Evolutionary conservation across 2,888 invertebrate species (phyloP).

Genomic region (Mythimna vitellina): DNA sequence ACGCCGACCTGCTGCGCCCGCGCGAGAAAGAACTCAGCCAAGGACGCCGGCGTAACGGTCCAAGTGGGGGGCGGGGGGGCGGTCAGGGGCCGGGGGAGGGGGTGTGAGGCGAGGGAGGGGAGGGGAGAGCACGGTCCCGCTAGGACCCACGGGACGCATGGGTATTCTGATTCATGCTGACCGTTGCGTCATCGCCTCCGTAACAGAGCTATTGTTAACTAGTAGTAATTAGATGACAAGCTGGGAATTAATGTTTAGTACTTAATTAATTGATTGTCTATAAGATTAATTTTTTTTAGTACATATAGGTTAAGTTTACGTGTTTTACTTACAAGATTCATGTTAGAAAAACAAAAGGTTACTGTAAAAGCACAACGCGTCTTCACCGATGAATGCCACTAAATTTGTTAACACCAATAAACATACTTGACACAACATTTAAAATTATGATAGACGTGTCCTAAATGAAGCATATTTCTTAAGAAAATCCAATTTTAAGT

Average conservation of each 20-base stretch:
- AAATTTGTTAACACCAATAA: conserved; percentile 63
- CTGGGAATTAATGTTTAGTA: background rate
- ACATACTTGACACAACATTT: conserved; percentile 64
- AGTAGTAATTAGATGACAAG: background rate
- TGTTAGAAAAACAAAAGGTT: conserved; percentile 9
- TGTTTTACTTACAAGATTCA: conserved; percentile 14
- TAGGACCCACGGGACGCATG: conserved; percentile 66
- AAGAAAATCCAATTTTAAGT: conserved; percentile 87
- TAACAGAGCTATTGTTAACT: conserved; percentile 2
- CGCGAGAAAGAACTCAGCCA: conserved; percentile 90
- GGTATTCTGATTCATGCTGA: conserved; percentile 46
- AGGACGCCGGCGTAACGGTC: conserved; percentile 90
- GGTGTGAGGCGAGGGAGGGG: conserved; percentile 35
- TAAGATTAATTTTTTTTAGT: background rate
- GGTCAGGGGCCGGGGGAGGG: conserved; percentile 34
- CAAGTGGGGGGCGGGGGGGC: conserved; percentile 64
- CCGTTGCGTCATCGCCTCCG: conserved; percentile 42
- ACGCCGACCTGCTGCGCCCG: conserved; percentile 87
- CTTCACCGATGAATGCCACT: conserved; percentile 21
- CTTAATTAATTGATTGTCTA: background rate
- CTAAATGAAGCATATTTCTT: conserved; percentile 84
- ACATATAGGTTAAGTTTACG: background rate
- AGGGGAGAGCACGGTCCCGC: conserved; percentile 67
- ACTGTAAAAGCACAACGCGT: background rate
- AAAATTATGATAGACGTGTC: conserved; percentile 78